Conservation (phyloP, 1,140 invertebrate species). For the Triops cancriformis region DNA sequence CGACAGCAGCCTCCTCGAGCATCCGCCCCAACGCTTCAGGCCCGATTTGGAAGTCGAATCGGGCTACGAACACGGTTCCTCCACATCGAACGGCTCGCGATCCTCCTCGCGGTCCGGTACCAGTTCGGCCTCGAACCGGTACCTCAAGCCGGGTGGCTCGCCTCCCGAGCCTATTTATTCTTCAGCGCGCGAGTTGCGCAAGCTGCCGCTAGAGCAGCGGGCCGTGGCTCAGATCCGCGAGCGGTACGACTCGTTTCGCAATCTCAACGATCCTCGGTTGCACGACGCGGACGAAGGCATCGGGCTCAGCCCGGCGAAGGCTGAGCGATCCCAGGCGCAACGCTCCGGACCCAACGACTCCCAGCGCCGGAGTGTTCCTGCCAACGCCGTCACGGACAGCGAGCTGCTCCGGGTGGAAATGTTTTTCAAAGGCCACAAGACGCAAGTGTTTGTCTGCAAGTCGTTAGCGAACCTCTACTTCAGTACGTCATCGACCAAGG, state of each 20-base stretch:
- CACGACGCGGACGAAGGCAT: constrained; percentile 22
- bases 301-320: background rate
- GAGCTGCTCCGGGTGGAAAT: constrained; percentile 68
- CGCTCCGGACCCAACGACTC: background rate
- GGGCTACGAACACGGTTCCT: constrained; percentile 8
- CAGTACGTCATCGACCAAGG: constrained; percentile 43
- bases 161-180: constrained; percentile 32
- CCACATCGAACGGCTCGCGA: constrained; percentile 13
- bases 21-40: background rate
- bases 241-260: constrained; percentile 34
- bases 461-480: constrained; percentile 71
- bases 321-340: background rate
- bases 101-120: constrained; percentile 20
- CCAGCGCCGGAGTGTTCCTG: constrained; percentile 1
- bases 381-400: constrained; percentile 48
- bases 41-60: constrained; percentile 20
- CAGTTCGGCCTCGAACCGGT: constrained; percentile 17
- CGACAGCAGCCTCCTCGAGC: constrained; percentile 28
- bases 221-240: constrained; percentile 34
- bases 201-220: constrained; percentile 36
- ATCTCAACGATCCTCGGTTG: constrained; percentile 25
- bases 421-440: constrained; percentile 53
- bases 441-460: constrained; percentile 60
- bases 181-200: constrained; percentile 36
- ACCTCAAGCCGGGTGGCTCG: constrained; percentile 24